phyloP scores from a whole-genome alignment of 2,797 vertebrate genomes.

The Tiaroga cobitis region DNA sequence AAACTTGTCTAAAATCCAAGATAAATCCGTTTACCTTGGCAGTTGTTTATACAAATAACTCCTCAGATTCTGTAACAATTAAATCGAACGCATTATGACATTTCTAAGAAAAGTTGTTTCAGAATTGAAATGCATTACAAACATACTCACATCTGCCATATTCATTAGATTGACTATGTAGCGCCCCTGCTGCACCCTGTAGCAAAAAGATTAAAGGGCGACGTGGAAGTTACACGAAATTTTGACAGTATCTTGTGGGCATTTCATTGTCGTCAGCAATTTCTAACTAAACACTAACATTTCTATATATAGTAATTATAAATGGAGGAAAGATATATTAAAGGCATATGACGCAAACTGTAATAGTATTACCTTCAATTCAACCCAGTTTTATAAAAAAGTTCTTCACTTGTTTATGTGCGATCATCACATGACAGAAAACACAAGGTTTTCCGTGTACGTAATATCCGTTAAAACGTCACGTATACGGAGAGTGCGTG shows the following conservation, averaged over 20 bases:
- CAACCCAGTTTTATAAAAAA: not conserved
- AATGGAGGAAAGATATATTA: not conserved
- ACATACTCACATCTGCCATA: slow-evolving; percentile 77
- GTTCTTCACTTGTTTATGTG: slow-evolving; percentile 36
- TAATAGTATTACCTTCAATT: slow-evolving; percentile 37
- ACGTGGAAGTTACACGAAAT: not conserved
- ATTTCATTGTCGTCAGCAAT: not conserved
- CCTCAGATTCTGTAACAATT: slow-evolving; percentile 85
- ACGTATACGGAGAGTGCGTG: slow-evolving; percentile 43
- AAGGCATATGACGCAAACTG: not conserved
- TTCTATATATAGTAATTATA: not conserved
- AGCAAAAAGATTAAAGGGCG: not conserved
- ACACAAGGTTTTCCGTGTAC: slow-evolving; percentile 56
- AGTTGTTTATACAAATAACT: slow-evolving; percentile 93
- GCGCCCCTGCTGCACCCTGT: slow-evolving; percentile 29
- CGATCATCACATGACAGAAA: slow-evolving; percentile 66
- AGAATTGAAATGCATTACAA: not conserved
- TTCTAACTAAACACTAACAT: not conserved
- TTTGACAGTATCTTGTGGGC: not conserved
- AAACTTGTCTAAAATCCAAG: not conserved
- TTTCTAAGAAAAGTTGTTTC: not conserved
- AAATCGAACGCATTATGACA: slow-evolving; percentile 3
- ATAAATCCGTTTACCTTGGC: slow-evolving; percentile 80
- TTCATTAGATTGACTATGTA: not conserved
- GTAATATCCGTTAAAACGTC: slow-evolving; percentile 45